Conservation (phyloP, 2,888 invertebrate genomes). For the Mystacides longicornis region DNA sequence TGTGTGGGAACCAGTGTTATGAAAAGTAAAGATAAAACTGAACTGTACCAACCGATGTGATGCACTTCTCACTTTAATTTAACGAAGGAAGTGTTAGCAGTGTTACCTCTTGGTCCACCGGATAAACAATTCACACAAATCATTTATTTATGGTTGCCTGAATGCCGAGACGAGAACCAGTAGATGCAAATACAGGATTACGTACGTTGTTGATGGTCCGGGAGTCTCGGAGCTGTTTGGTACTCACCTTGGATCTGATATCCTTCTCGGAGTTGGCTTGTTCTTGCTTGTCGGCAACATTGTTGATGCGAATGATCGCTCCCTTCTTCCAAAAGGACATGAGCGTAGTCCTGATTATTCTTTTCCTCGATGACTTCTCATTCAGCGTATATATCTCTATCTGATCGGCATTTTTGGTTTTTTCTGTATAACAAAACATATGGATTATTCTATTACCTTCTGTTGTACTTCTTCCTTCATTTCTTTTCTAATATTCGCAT, state of each 20-base stretch:
- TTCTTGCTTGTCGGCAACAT: slow-evolving; percentile 64
- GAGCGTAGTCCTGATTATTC: slow-evolving; percentile 54
- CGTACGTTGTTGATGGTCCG: slow-evolving; percentile 1
- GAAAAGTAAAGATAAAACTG: neutral
- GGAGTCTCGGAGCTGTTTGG: too few species aligned
- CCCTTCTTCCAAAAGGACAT: slow-evolving; percentile 62
- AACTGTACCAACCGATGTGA: too few species aligned
- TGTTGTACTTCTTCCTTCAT: slow-evolving; percentile 23
- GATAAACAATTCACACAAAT: too few species aligned
- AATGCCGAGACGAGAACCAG: neutral
- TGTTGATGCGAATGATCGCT: slow-evolving; percentile 63
- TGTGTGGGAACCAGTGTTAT: too few species aligned
- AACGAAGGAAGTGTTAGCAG: too few species aligned
- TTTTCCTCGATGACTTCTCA: slow-evolving; percentile 52
- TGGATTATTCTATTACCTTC: slow-evolving; percentile 25
- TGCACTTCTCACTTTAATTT: too few species aligned
- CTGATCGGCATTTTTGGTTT: slow-evolving; percentile 66
- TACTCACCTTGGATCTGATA: slow-evolving; percentile 59
- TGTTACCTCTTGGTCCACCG: too few species aligned
- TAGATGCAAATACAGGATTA: slow-evolving; percentile 1
- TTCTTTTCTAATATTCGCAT: too few species aligned
- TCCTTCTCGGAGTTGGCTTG: slow-evolving; percentile 59
- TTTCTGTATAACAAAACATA: slow-evolving; percentile 45
- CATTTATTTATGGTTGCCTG: neutral
- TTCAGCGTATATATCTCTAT: slow-evolving; percentile 60